Conservation (phyloP, 2,113 vertebrate species). For the Rhinolophus ferrumequinum region DNA sequence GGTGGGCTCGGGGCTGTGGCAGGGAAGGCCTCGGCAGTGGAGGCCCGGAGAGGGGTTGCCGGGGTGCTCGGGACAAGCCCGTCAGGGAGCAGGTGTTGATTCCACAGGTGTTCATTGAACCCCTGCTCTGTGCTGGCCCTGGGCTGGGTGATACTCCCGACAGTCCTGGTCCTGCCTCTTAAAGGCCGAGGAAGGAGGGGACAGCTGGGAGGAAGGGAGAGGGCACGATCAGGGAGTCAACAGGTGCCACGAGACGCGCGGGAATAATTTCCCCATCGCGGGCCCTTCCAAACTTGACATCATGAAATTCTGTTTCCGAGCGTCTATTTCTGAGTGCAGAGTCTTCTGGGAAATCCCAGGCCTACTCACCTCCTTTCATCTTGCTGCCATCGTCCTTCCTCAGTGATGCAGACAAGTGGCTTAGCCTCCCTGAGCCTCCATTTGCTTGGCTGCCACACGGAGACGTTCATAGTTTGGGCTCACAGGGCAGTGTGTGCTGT, state of each 20-base stretch:
- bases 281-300: neutral
- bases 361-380: neutral
- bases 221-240: neutral
- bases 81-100: neutral
- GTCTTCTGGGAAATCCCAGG: neutral
- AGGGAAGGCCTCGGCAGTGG: neutral
- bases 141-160: neutral
- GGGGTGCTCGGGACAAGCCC: rapidly evolving
- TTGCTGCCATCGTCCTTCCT: neutral
- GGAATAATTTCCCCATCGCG: neutral
- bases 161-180: neutral
- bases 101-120: neutral
- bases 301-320: neutral
- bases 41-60: neutral
- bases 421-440: neutral
- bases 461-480: rapidly evolving
- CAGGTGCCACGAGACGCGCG: neutral
- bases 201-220: neutral
- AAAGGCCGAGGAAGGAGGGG: neutral
- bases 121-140: neutral
- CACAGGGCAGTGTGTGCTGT: rapidly evolving
- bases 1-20: neutral
- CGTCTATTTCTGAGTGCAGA: neutral
- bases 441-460: rapidly evolving
- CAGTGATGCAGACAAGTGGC: neutral